A percentile compares a stretch with the other conserved stretches of the same genome.
Conservation (phyloP, 92 coral and sea anemone genomes). For the Montipora capitata region DNA sequence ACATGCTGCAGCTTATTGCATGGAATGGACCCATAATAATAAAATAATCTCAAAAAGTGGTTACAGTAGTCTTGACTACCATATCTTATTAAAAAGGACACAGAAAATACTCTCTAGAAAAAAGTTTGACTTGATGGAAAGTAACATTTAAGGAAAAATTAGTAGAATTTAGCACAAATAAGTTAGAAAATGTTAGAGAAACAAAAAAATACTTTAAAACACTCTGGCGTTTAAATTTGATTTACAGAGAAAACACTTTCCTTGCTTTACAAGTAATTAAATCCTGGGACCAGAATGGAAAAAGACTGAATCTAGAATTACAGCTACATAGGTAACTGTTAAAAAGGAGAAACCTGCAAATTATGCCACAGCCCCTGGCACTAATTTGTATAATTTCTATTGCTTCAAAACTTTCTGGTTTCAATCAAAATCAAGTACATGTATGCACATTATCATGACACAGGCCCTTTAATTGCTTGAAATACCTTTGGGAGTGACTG, state of each 20-base stretch:
- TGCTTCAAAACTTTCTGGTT: neutral
- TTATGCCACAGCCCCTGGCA: neutral
- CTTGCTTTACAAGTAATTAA: neutral
- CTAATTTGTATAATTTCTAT: neutral
- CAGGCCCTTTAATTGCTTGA: neutral
- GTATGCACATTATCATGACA: no score
- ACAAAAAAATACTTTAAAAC: no score
- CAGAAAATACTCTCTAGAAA: neutral
- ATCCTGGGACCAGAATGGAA: neutral
- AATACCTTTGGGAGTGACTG: neutral
- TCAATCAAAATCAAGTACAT: no score
- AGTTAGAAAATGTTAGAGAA: neutral
- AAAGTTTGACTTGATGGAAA: neutral
- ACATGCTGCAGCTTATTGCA: neutral
- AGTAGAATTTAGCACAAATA: neutral
- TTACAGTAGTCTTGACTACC: neutral
- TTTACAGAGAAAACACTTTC: neutral
- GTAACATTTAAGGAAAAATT: neutral
- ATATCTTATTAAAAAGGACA: neutral
- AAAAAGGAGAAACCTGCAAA: conserved; percentile 3
- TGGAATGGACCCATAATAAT: neutral
- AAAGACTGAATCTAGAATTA: neutral
- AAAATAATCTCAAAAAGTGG: neutral
- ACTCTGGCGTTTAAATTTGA: neutral
- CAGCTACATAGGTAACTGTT: neutral